These are phyloP conservation scores for Therioaphis trifolii DNA, from an alignment of 2,888 invertebrate genomes.

Conservation along the genomic window DNA sequence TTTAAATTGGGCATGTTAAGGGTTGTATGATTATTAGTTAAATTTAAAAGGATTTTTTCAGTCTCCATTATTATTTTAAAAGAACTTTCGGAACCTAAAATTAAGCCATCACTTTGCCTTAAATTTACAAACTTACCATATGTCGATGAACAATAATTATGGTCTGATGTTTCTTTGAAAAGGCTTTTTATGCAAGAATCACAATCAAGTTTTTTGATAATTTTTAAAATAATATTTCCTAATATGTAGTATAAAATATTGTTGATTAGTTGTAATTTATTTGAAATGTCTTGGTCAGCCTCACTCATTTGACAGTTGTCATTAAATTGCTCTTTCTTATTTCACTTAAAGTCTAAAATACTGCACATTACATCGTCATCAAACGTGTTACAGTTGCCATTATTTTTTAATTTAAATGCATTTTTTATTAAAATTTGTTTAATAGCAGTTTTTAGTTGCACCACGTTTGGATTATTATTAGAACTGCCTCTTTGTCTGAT, in stretches of 20 bases:
- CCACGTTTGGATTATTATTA: conserved; percentile 11
- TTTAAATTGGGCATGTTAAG: background rate
- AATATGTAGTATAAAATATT: conserved; percentile 32
- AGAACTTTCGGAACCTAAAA: background rate
- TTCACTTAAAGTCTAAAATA: conserved; percentile 27
- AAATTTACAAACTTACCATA: conserved; percentile 20
- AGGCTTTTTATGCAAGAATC: conserved; percentile 13
- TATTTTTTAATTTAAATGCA: conserved; percentile 10
- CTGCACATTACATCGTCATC: conserved; percentile 12
- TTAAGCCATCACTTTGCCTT: background rate
- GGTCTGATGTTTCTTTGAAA: conserved; percentile 30
- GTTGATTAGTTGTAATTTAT: conserved; percentile 2
- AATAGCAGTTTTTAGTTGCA: background rate
- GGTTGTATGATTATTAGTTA: background rate
- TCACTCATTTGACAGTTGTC: background rate
- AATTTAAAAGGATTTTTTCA: background rate
- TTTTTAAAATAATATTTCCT: conserved; percentile 28
- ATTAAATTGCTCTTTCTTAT: background rate
- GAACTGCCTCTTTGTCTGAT: background rate
- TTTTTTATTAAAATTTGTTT: conserved; percentile 25
- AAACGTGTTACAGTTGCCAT: conserved; percentile 12
- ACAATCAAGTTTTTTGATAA: conserved; percentile 8
- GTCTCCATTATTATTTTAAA: conserved; percentile 4
- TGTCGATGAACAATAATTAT: conserved; percentile 8
- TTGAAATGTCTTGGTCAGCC: background rate